Evolutionary conservation across 92 coral and sea anemone genomes (phyloP), one percentile per base, ranked within the genome.

Genomic region (Porites evermanni): DNA sequence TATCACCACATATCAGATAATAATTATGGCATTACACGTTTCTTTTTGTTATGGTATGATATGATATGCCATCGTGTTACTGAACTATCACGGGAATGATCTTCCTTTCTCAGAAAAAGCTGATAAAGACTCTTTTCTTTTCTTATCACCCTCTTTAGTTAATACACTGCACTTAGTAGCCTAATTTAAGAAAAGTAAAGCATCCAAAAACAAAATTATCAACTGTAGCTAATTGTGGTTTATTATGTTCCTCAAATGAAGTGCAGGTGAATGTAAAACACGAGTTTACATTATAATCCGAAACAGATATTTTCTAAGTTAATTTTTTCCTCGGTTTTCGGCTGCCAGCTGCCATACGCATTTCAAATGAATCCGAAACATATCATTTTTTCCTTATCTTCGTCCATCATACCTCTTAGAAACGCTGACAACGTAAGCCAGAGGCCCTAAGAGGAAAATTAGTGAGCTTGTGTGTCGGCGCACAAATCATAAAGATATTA

Each of bases 1-100:
- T 38, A 74, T 54, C 52, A n/a, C 23, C 51, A 60, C 79, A 63
- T 82, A 72, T 82, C 87, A 83, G 80, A 83, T 83, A 7, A 52
- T 73, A 21, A 53, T 53, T 61, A 74, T 73, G 87, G 74, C 60
- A 72, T 47, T n/a, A 60, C 72, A 44, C 1, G 53, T 50, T 51
- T 23, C 23, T 4, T 52, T 63, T 78, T 67, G 50, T 20, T 21
- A 29, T 56, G 59, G 61, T 54, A 58, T 68, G 6, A 53, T 80
- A 17, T 58, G 53, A 70, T 24, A 23, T 68, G 85, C 21, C 72
- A 65, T 79, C 64, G 38, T 74, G 76, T 61, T 26, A 51, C 78
- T 7, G 56, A 18, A 16, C 47, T 61, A 83, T 61, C 74, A 2
- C 44, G 21, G 65, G 23, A 47, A 50, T 47, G 71, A 58, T 82